phyloP scores from a whole-genome alignment of 2,113 vertebrate genomes.

The Laterallus jamaicensis region DNA sequence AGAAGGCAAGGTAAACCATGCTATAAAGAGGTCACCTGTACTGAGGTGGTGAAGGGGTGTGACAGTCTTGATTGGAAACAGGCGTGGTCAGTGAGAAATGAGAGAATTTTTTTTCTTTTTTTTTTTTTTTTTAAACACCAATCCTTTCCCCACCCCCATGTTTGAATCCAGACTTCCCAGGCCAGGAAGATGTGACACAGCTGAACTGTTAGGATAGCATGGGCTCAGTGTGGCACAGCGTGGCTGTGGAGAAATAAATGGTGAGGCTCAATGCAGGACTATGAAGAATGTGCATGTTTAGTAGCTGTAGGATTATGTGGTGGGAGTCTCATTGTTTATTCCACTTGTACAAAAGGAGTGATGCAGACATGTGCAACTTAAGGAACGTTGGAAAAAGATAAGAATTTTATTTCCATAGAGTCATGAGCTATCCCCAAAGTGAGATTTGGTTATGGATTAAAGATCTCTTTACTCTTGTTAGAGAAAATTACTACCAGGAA shows the following conservation, averaged over 20 bases:
- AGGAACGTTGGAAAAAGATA: not conserved
- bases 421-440: conserved; percentile 55
- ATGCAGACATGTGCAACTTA: not conserved
- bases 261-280: not conserved
- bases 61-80: not conserved
- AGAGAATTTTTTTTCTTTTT: not conserved
- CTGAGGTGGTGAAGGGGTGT: not conserved
- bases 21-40: not conserved
- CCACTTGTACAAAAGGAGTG: not conserved
- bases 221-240: not conserved
- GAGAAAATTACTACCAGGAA: conserved; percentile 70
- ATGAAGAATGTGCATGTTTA: not conserved
- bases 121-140: not conserved
- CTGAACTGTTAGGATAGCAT: not conserved
- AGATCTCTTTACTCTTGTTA: conserved; percentile 71
- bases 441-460: conserved; percentile 69
- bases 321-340: not conserved
- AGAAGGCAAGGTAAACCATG: not conserved
- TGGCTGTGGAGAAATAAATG: not conserved
- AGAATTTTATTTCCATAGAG: conserved; percentile 6
- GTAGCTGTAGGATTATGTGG: not conserved
- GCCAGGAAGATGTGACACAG: not conserved
- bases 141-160: not conserved
- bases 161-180: not conserved
- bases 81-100: not conserved